Base-by-base conservation (phyloP, 2,113 vertebrate genomes). In the Dunckerocampus dactyliophorus region DNA sequence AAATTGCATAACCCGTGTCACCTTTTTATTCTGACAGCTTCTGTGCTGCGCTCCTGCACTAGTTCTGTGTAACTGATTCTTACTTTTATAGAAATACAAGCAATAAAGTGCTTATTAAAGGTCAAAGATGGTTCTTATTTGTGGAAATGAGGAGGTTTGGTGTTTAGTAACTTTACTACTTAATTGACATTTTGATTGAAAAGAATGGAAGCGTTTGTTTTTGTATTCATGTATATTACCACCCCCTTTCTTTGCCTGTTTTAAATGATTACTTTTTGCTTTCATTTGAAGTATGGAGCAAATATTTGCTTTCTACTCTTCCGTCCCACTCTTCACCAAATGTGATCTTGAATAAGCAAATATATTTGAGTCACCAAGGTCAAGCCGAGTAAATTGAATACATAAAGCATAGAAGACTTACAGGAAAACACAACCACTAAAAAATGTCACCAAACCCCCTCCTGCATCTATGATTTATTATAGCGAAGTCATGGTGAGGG, bases 401-500 rank as follows among this genome's bases (percentile, higher is more conserved):
- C 56, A 71, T 77, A 78, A 69, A 70, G 51, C 56, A 70, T 69
- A 79, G 66, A 71, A 80, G 71, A 75, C 50, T 76, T 63, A 67
- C 68, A 70, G 79, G 79, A 77, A 71, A 82, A 79, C 69, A 67
- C 59, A 56, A 48, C 64, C 65, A 19, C 54, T 19, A 69, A 68
- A 78, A 74, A 71, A 48, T 79, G 69, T 65, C 72, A 77, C 55
- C 63, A 52, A 66, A 15, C 42, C 24, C 57, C 55, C 53, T 52
- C 47, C 37, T 24, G 51, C 47, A 43, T 59, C 45, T 42, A 47
- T 82, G 71, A 87, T 88, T 85, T 87, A 87, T 88, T 76, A 77
- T 59, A 21, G 61, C 39, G 2, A 22, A 65, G 72, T 65, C 72
- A 62, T 63, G 67, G 68, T 37, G 47, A 69, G 50, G 73, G 75